Evolutionary conservation across 2,797 vertebrate genomes (phyloP), one percentile per base, ranked within the genome.

Genomic region (Gorsachius magnificus): DNA sequence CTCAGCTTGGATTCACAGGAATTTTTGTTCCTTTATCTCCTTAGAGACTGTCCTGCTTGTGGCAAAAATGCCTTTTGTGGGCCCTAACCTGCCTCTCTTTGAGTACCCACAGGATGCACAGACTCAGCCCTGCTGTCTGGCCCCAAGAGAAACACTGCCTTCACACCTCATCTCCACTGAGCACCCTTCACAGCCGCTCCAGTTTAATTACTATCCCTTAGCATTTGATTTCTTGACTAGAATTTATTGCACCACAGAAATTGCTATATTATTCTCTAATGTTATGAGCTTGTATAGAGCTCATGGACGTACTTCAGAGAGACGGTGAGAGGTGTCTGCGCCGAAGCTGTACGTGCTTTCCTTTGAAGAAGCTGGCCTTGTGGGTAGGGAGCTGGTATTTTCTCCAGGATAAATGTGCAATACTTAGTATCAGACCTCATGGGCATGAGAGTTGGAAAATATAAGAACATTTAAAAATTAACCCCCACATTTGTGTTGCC

Each of bases 11-110:
- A 91, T 76, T 81, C 69, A 51, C 21, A 45, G 77, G 87, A 92
- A 90, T 87, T 88, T 92, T 83, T 91, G 33, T 38, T 89, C 33
- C 29, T 80, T 94, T 93, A 77, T 83, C 43, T 83, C 72, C 82
- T 45, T 46, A 61, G 64, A 54, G n/a, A 72, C 60, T n/a, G 24
- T 14, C 8, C 35, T 80, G 65, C n/a, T 85, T 41, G 69, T 50
- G 72, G 33, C 45, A 93, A 72, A 89, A 93, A 78, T 35, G 35
- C 46, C 19, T 78, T 78, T 63, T 74, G 66, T 36, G 64, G 48
- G 66, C 63, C 21, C 64, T 76, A 33, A 31, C 45, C 53, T 84
- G 35, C 48, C 41, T n/a, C 35, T 31, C 18, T 22, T 13, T 29
- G n/a, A 22, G n/a, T 8, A 45, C 28, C 24, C 61, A 54, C 46